Percentiles rank a stretch among this genome's conserved stretches.
These are phyloP conservation scores for Cantharis nigra DNA, from an alignment of 2,888 invertebrate species.

Conservation along the genomic window DNA sequence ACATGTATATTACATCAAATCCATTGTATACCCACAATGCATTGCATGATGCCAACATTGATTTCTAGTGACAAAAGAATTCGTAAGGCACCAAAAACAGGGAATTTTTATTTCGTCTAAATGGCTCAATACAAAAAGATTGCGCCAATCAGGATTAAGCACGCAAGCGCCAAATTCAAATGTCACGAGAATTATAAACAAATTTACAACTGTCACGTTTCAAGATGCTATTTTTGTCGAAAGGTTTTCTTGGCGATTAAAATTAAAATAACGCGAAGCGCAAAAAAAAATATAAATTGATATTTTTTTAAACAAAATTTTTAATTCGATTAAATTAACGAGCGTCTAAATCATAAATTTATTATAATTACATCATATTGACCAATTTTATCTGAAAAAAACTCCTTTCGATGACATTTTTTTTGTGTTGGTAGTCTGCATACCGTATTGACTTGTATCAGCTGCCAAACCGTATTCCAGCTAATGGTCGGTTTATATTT, in stretches of 20 bases:
- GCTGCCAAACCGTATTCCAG: background rate
- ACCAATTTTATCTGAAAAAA: background rate
- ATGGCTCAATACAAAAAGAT: conserved; percentile 15
- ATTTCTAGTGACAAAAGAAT: conserved; percentile 56
- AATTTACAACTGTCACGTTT: background rate
- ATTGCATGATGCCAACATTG: conserved; percentile 54
- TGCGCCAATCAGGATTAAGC: background rate
- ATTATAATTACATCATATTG: background rate
- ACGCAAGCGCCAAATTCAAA: background rate
- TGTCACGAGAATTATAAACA: background rate
- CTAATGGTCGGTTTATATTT: background rate
- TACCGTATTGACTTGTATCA: background rate
- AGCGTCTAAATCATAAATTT: background rate
- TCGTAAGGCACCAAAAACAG: conserved; percentile 54
- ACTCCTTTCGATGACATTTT: background rate
- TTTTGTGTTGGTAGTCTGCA: background rate
- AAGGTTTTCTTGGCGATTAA: too few species aligned
- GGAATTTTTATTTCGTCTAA: conserved; percentile 45
- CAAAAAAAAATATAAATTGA: background rate
- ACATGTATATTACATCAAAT: conserved; percentile 46
- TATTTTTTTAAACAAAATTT: background rate
- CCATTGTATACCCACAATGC: conserved; percentile 52
- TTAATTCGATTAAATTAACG: background rate
- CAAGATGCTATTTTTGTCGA: background rate
- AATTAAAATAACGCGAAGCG: background rate